A percentile compares a stretch with the other conserved stretches of the same genome.
phyloP scores from a whole-genome alignment of 2,888 invertebrate genomes.

The Maniola hyperantus region DNA sequence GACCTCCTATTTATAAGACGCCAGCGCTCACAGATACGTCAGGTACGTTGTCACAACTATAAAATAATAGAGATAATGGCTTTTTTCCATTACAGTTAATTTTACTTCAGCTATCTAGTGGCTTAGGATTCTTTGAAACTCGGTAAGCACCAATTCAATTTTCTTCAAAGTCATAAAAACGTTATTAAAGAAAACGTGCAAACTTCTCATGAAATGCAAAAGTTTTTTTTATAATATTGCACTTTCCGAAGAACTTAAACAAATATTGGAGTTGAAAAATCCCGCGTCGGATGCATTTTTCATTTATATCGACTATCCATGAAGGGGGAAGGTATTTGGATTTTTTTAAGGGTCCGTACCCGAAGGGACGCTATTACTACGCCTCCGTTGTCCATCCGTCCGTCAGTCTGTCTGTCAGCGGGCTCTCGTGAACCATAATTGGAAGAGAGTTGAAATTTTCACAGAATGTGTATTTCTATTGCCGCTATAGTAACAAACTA shows the following conservation, averaged over 20 bases:
- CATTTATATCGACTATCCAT: slow-evolving; percentile 23
- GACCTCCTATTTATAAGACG: too few relatives aligned
- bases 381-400: too few relatives aligned
- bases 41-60: too few relatives aligned
- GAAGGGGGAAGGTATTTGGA: slow-evolving; percentile 14
- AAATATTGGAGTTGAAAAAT: slow-evolving; percentile 34
- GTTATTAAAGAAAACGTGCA: slow-evolving; percentile 17
- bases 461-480: too few relatives aligned
- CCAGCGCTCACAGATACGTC: too few relatives aligned
- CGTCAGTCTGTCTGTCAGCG: too few relatives aligned
- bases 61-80: not conserved
- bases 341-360: too few relatives aligned
- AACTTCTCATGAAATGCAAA: slow-evolving; percentile 21
- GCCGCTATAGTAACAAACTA: too few relatives aligned
- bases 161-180: slow-evolving; percentile 8
- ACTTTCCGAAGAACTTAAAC: slow-evolving; percentile 29
- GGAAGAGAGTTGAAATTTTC: too few relatives aligned
- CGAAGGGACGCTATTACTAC: too few relatives aligned
- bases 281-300: slow-evolving; percentile 26
- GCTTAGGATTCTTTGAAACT: not conserved
- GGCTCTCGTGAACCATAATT: too few relatives aligned
- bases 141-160: not conserved
- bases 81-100: not conserved
- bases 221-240: slow-evolving; percentile 32
- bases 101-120: not conserved